phyloP scores from a whole-genome alignment of 2,113 vertebrate species.

The Emberiza fucata region DNA sequence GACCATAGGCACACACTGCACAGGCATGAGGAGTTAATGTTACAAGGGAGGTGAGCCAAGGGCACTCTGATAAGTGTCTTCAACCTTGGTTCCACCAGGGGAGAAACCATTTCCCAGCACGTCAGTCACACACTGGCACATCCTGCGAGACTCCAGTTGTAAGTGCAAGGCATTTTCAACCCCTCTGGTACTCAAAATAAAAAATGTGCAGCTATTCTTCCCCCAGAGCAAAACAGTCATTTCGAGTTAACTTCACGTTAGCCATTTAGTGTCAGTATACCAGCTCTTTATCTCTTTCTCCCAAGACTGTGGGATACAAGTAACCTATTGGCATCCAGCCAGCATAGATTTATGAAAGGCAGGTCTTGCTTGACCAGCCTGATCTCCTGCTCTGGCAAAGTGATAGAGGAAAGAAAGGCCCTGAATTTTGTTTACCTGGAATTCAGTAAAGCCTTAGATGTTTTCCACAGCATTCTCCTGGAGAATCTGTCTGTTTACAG shows the following conservation, averaged over 20 bases:
- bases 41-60: not conserved
- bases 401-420: not conserved
- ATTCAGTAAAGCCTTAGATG: not conserved
- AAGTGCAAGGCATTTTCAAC: not conserved
- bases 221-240: constrained; percentile 13
- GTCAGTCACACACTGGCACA: not conserved
- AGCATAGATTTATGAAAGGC: not conserved
- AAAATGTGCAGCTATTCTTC: constrained; percentile 4
- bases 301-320: not conserved
- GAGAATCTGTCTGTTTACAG: not conserved
- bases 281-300: not conserved
- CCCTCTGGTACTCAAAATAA: not conserved
- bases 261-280: constrained; percentile 21
- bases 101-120: not conserved
- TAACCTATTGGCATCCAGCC: not conserved
- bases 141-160: not conserved
- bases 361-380: not conserved
- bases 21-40: not conserved
- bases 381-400: not conserved
- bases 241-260: constrained; percentile 27
- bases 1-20: rapidly evolving
- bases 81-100: not conserved
- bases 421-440: not conserved
- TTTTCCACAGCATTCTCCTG: not conserved
- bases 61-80: not conserved